phyloP scores from a whole-genome alignment of 2,888 invertebrate species.

The Drosophila quasianomalipes region DNA sequence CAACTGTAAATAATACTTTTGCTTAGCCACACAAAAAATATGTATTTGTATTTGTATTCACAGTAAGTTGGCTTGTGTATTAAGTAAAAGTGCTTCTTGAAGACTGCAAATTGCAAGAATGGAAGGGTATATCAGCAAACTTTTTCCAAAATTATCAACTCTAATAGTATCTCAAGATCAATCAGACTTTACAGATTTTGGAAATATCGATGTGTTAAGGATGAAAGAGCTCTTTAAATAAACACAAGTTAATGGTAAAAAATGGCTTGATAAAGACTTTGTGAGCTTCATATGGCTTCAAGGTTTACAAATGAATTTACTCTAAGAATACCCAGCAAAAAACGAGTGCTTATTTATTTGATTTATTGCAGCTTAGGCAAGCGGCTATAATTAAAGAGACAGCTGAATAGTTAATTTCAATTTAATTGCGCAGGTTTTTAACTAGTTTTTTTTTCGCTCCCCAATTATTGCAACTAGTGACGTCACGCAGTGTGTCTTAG shows the following conservation, averaged over 20 bases:
- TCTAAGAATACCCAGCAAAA: background rate
- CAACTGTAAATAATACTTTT: slow-evolving; percentile 39
- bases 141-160: background rate
- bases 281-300: background rate
- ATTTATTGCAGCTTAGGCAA: background rate
- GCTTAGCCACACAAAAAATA: slow-evolving; percentile 45
- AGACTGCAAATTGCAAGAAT: background rate
- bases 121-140: background rate
- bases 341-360: background rate
- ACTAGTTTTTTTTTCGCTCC: background rate
- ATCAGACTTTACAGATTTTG: background rate
- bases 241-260: background rate
- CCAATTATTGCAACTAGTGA: slow-evolving; percentile 32
- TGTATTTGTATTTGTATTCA: slow-evolving; percentile 8
- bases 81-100: slow-evolving; percentile 39
- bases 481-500: slow-evolving; percentile 26
- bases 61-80: slow-evolving; percentile 10
- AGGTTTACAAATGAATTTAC: background rate
- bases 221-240: background rate
- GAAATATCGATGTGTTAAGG: no score
- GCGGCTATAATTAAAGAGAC: slow-evolving; percentile 2
- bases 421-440: slow-evolving; percentile 10
- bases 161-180: background rate
- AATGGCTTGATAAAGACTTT: background rate
- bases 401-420: slow-evolving; percentile 4